Evolutionary conservation across 2,888 invertebrate genomes (phyloP).

Genomic region (Lithosia quadra): DNA sequence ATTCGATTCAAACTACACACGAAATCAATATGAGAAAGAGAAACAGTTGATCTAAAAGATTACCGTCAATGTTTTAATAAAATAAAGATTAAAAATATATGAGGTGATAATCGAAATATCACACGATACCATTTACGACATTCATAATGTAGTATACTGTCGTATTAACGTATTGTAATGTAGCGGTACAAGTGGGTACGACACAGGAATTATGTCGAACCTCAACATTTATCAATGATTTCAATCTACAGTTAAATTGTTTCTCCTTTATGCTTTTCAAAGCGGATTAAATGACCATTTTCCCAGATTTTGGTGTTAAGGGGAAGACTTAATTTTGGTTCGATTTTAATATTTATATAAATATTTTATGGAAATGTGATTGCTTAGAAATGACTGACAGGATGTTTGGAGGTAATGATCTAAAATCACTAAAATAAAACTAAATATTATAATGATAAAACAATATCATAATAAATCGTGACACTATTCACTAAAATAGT

Average conservation of each 20-base stretch:
- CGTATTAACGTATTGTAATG: slow-evolving; percentile 21
- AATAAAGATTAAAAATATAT: slow-evolving; percentile 13
- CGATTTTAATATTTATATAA: neutral
- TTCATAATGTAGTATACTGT: slow-evolving; percentile 18
- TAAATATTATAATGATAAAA: no score
- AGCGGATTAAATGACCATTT: slow-evolving; percentile 72
- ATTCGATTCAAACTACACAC: neutral
- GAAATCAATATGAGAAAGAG: neutral
- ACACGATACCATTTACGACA: slow-evolving; percentile 13
- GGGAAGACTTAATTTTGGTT: slow-evolving; percentile 40
- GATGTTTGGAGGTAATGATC: no score
- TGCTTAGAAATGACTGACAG: neutral
- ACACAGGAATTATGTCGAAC: slow-evolving; percentile 47
- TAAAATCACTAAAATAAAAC: no score
- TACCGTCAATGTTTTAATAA: slow-evolving; percentile 9
- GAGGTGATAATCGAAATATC: slow-evolving; percentile 20
- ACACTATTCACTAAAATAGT: no score
- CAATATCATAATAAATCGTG: no score
- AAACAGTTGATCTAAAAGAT: neutral
- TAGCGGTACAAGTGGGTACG: slow-evolving; percentile 33
- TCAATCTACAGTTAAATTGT: slow-evolving; percentile 65
- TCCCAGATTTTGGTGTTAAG: slow-evolving; percentile 61
- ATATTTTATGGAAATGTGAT: neutral
- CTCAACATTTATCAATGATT: slow-evolving; percentile 59
- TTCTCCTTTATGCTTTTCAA: slow-evolving; percentile 68